phyloP scores from a whole-genome alignment of 2,888 invertebrate species.

The Hemaris fuciformis region DNA sequence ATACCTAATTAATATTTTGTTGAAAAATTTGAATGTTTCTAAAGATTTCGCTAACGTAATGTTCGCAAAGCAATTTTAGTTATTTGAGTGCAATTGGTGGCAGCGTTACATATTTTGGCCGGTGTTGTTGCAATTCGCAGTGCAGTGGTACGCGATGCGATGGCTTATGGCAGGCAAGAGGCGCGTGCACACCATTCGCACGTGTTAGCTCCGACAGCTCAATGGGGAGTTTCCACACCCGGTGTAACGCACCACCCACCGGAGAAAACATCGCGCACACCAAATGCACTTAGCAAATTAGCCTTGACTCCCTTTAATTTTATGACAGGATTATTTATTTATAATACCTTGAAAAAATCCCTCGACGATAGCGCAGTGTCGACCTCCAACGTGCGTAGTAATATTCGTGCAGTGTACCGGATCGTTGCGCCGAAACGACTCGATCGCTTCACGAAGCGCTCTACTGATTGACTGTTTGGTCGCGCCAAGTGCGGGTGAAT shows the following conservation, averaged over 20 bases:
- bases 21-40: neutral
- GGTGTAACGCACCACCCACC: conserved; percentile 30
- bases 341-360: conserved; percentile 49
- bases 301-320: conserved; percentile 13
- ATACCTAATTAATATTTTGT: neutral
- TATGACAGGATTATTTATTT: conserved; percentile 28
- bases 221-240: conserved; percentile 56
- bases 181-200: conserved; percentile 45
- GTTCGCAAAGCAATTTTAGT: conserved; percentile 16
- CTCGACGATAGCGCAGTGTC: conserved; percentile 37
- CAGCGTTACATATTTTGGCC: conserved; percentile 32
- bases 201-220: conserved; percentile 42
- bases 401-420: conserved; percentile 35
- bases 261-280: conserved; percentile 29
- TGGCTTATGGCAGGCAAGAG: conserved; percentile 28
- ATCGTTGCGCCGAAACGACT: conserved; percentile 36
- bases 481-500: conserved; percentile 58
- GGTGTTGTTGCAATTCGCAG: conserved; percentile 56
- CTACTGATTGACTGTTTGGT: conserved; percentile 68
- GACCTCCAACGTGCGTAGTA: conserved; percentile 43
- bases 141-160: conserved; percentile 37
- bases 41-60: conserved; percentile 9
- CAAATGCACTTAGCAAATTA: conserved; percentile 29
- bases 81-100: conserved; percentile 13
- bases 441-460: conserved; percentile 51